These are phyloP conservation scores for Myopa tessellatipennis DNA, from an alignment of 2,888 invertebrate species.

Conservation along the genomic window DNA sequence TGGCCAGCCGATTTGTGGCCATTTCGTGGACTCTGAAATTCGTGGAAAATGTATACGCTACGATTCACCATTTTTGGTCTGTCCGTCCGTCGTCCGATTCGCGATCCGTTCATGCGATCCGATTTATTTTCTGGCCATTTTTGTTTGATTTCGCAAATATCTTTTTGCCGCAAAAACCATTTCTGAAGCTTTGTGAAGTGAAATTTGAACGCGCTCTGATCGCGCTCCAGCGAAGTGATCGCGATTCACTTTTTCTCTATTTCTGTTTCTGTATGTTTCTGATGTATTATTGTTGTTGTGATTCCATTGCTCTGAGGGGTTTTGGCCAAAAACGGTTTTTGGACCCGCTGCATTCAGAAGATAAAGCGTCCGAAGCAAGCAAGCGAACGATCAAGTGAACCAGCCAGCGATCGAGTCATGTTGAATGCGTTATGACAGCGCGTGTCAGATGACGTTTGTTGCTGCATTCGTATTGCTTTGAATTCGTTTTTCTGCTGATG, in stretches of 20 bases:
- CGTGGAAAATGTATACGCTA: not conserved
- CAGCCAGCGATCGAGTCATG: not conserved
- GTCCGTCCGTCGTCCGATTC: not conserved
- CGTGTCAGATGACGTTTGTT: conserved; percentile 16
- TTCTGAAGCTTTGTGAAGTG: not conserved
- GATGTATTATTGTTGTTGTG: not conserved
- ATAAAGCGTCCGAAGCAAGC: not conserved
- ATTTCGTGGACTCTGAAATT: too few relatives aligned
- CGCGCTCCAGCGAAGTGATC: not conserved
- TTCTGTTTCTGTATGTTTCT: not conserved
- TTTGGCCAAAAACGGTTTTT: not conserved
- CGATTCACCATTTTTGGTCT: not conserved
- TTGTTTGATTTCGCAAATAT: not conserved
- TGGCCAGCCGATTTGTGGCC: too few relatives aligned
- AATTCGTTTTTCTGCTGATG: not conserved
- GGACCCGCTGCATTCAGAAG: not conserved
- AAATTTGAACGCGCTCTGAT: conserved; percentile 2
- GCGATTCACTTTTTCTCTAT: not conserved
- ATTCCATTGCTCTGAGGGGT: not conserved
- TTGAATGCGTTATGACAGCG: conserved; percentile 32
- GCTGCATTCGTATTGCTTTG: conserved; percentile 18
- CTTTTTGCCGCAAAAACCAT: not conserved
- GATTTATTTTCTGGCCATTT: conserved; percentile 1
- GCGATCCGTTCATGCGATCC: not conserved
- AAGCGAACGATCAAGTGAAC: not conserved